Evolutionary conservation across 2,797 vertebrate genomes (phyloP).

Genomic region (Helicolenus hilgendorfi): DNA sequence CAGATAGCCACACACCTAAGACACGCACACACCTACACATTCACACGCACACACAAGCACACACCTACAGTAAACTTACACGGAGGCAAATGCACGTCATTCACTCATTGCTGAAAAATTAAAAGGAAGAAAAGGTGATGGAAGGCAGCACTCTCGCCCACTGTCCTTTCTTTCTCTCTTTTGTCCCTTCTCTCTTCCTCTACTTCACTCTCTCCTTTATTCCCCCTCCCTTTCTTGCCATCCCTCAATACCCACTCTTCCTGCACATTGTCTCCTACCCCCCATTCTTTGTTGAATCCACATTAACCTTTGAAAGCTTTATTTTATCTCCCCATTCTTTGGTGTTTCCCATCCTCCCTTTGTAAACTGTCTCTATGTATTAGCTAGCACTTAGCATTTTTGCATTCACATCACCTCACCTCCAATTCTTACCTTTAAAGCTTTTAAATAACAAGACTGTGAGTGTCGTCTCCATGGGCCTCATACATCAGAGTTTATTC

Average conservation of each 20-base stretch:
- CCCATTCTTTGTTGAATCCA: conserved; percentile 47
- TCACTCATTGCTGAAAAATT: conserved; percentile 41
- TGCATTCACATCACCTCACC: conserved; percentile 53
- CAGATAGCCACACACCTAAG: conserved; percentile 41
- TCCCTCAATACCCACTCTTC: conserved; percentile 21
- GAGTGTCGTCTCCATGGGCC: conserved; percentile 50
- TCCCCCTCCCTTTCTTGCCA: neutral
- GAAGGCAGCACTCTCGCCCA: neutral
- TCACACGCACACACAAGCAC: neutral
- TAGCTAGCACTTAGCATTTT: conserved; percentile 60
- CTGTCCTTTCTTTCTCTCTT: conserved; percentile 17
- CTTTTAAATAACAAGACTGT: conserved; percentile 51
- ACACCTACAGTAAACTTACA: neutral
- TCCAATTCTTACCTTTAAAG: conserved; percentile 64
- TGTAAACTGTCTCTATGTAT: conserved; percentile 70
- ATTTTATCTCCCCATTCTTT: conserved; percentile 65
- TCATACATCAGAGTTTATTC: conserved; percentile 51
- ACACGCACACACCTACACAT: neutral
- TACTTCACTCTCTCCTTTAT: conserved; percentile 11
- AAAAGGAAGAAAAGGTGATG: conserved; percentile 26
- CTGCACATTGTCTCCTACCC: conserved; percentile 26
- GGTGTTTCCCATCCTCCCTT: conserved; percentile 57
- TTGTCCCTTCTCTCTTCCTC: conserved; percentile 32
- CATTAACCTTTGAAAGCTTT: conserved; percentile 78
- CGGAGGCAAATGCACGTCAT: conserved; percentile 32